These are phyloP conservation scores for Himantopus leucocephalus DNA, from an alignment of 2,113 vertebrate genomes.

Conservation along the genomic window DNA sequence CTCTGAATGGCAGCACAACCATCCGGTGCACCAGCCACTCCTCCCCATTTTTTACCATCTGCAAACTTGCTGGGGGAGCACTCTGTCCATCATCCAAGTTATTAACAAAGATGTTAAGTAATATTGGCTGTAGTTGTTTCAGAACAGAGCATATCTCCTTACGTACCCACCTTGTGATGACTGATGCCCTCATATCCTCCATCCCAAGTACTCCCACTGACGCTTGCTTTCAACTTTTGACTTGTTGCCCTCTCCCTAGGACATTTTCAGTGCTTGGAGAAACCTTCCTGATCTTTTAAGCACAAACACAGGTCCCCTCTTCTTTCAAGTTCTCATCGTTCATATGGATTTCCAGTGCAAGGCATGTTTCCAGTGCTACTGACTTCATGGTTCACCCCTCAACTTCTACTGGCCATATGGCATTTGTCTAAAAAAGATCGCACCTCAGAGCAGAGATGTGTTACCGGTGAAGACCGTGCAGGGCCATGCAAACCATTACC, in stretches of 20 bases:
- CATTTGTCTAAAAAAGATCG: background rate
- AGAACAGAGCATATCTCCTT: background rate
- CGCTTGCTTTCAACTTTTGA: background rate
- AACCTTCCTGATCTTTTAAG: background rate
- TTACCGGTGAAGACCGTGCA: background rate
- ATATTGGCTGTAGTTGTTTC: background rate
- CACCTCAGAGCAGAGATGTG: background rate
- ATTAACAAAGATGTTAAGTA: background rate
- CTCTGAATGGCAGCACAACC: background rate
- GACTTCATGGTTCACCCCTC: background rate
- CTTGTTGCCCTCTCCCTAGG: background rate
- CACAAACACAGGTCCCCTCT: background rate
- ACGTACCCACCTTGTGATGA: background rate
- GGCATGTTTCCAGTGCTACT: background rate
- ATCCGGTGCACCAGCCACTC: background rate
- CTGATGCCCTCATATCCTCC: background rate
- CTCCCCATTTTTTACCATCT: background rate
- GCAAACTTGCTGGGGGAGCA: background rate
- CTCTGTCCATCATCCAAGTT: background rate
- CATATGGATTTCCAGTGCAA: background rate
- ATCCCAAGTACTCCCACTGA: background rate
- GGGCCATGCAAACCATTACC: background rate
- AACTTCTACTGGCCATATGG: background rate
- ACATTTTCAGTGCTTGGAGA: background rate
- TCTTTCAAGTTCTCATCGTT: background rate